Base-by-base conservation (phyloP, 2,113 vertebrate genomes). In the Candoia aspera region DNA sequence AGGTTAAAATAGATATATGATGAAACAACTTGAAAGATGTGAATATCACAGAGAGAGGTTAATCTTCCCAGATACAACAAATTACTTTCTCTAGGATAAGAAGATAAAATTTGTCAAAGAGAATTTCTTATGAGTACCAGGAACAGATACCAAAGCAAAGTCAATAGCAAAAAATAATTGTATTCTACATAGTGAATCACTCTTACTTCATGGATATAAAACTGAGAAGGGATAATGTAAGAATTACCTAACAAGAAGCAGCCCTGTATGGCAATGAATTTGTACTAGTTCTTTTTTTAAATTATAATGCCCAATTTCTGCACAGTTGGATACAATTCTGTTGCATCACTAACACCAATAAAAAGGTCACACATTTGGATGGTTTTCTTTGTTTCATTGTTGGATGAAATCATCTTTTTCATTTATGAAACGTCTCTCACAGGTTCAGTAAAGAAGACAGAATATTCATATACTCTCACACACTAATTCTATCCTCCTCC, bases 21-120 rank as follows among this genome's bases (percentile, higher is more conserved):
- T 86, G 33, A 55, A 60, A 84, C 55, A 19, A 12, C 8, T n/a
- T 91, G 84, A 29, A 92, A 91, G 55, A 19, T 37, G 54, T 29
- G 68, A 90, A 87, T 84, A 59, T 19, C 79, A 59, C 87, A 54
- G 46, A 64, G 79, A 79, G 17, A 55, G n/a, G 68, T 83, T 89
- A 59, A 85, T 92, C 59, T 89, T 86, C 89, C 54, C 33, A 53
- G 42, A 49, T 55, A 79, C 54, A 29, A 68, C 33, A 87, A 57
- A 57, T 86, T 3, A 0, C 85, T 90, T 53, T 73, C 91, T 92
- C 64, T 88, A 90, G 90, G 86, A 58, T 86, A 92, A 92, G 49
- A 90, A 94, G 95, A 95, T 92, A 86, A 94, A 95, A 90, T 23
- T 58, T 86, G 94, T 91, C 91, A 89, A 94, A 93, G 79, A 87